phyloP scores from a whole-genome alignment of 2,113 vertebrate genomes.

The Ptychochromis oligacanthus region DNA sequence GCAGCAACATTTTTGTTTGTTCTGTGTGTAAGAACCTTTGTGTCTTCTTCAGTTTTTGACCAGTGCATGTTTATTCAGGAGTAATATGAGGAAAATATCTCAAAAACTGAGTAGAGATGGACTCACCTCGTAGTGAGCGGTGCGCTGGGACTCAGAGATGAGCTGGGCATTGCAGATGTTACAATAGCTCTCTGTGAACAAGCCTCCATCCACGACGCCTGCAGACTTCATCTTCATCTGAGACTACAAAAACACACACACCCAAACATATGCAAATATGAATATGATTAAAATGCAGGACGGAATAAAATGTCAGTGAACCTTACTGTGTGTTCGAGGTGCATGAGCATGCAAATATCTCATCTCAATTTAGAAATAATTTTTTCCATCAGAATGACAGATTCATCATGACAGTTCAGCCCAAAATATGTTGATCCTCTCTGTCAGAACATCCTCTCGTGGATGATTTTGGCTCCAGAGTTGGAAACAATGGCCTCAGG shows the following conservation, averaged over 20 bases:
- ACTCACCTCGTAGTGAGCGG: conserved; percentile 87
- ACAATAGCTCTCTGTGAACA: conserved; percentile 87
- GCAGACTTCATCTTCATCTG: conserved; percentile 86
- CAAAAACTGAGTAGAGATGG: conserved; percentile 17
- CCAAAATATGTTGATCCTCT: conserved; percentile 49
- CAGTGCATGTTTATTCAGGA: not conserved
- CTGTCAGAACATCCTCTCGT: conserved; percentile 44
- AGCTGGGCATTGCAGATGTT: conserved; percentile 89
- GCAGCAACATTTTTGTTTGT: conserved; percentile 2
- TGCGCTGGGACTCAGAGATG: conserved; percentile 87
- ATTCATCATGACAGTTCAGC: conserved; percentile 50
- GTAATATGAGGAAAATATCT: not conserved
- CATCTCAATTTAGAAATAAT: conserved; percentile 27
- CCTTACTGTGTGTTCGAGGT: conserved; percentile 21
- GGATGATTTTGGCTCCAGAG: conserved; percentile 38
- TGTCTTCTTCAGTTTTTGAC: not conserved
- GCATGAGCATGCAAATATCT: conserved; percentile 32
- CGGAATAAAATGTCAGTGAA: conserved; percentile 39
- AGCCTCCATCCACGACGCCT: conserved; percentile 79
- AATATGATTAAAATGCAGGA: conserved; percentile 45
- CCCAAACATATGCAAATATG: conserved; percentile 47
- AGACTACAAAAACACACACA: conserved; percentile 56
- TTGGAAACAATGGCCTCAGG: conserved; percentile 33
- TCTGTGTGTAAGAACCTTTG: not conserved
- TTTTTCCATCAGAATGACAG: conserved; percentile 34